phyloP scores from a whole-genome alignment of 2,797 vertebrate species.

The Rhyacichthys aspro region DNA sequence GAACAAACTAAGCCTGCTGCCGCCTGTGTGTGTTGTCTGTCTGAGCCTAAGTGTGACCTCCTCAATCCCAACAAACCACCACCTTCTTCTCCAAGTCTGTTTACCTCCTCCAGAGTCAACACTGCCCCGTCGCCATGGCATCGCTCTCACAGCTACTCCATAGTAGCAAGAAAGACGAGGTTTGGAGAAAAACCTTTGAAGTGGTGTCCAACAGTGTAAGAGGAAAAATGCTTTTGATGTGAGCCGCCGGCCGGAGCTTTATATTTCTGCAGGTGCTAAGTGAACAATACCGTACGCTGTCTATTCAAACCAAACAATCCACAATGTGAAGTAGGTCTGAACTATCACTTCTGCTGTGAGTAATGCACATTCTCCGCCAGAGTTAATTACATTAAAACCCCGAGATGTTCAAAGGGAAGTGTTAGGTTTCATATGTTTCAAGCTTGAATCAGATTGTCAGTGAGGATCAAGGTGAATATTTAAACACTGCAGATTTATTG shows the following conservation, averaged over 20 bases:
- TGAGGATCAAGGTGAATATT: too few relatives aligned
- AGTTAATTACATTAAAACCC: slow-evolving; percentile 4
- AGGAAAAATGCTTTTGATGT: slow-evolving; percentile 67
- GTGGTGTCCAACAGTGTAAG: slow-evolving; percentile 45
- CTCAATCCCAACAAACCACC: slow-evolving; percentile 23
- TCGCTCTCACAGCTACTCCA: slow-evolving; percentile 53
- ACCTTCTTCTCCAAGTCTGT: slow-evolving; percentile 49
- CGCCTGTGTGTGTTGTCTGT: slow-evolving; percentile 29
- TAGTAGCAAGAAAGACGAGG: slow-evolving; percentile 11
- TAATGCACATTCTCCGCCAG: neutral
- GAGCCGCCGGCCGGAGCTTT: slow-evolving; percentile 35
- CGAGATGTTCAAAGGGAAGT: neutral
- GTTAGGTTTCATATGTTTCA: neutral
- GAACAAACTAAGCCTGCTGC: slow-evolving; percentile 16
- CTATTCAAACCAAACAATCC: slow-evolving; percentile 26
- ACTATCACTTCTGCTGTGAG: neutral
- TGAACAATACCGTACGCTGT: slow-evolving; percentile 37
- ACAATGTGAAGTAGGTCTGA: slow-evolving; percentile 24
- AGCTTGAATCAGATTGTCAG: too few relatives aligned
- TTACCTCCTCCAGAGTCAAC: slow-evolving; percentile 71
- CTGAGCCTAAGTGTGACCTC: slow-evolving; percentile 39
- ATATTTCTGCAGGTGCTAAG: slow-evolving; percentile 58
- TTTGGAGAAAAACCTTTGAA: slow-evolving; percentile 53
- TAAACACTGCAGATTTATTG: too few relatives aligned
- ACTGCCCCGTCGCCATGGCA: slow-evolving; percentile 56